These are phyloP conservation scores for Tapera naevia DNA, from an alignment of 2,797 vertebrate species.

Conservation along the genomic window DNA sequence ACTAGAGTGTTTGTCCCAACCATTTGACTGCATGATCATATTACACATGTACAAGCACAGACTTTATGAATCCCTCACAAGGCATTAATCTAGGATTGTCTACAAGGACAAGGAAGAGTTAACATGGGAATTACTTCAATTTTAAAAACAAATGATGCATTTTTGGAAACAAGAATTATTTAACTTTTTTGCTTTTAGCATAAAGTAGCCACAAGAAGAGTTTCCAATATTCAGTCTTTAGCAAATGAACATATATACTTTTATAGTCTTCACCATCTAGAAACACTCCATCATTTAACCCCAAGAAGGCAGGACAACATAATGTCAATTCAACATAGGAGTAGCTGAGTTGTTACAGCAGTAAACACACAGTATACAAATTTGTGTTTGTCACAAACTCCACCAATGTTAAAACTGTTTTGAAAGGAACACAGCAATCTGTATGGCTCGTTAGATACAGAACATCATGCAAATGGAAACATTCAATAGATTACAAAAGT, in stretches of 20 bases:
- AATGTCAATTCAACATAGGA: conserved; percentile 65
- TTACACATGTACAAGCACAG: conserved; percentile 69
- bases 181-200: conserved; percentile 64
- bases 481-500: conserved; percentile 72
- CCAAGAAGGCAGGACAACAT: conserved; percentile 68
- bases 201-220: conserved; percentile 68
- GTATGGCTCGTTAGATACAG: conserved; percentile 60
- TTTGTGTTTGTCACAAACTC: conserved; percentile 58
- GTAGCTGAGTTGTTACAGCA: conserved; percentile 68
- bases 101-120: conserved; percentile 66
- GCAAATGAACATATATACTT: conserved; percentile 67
- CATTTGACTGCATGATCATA: conserved; percentile 67
- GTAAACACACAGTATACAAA: conserved; percentile 71
- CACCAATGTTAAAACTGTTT: conserved; percentile 67
- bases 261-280: conserved; percentile 67
- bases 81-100: conserved; percentile 70
- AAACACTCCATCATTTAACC: conserved; percentile 72
- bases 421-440: conserved; percentile 69
- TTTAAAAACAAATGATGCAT: conserved; percentile 68
- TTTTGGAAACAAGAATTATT: conserved; percentile 66
- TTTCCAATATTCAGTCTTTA: conserved; percentile 64
- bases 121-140: conserved; percentile 57
- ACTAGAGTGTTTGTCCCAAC: conserved; percentile 70
- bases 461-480: conserved; percentile 77
- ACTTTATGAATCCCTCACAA: conserved; percentile 67